Evolutionary conservation across 2,113 vertebrate genomes (phyloP).

Genomic region (Mormoops blainvillei): DNA sequence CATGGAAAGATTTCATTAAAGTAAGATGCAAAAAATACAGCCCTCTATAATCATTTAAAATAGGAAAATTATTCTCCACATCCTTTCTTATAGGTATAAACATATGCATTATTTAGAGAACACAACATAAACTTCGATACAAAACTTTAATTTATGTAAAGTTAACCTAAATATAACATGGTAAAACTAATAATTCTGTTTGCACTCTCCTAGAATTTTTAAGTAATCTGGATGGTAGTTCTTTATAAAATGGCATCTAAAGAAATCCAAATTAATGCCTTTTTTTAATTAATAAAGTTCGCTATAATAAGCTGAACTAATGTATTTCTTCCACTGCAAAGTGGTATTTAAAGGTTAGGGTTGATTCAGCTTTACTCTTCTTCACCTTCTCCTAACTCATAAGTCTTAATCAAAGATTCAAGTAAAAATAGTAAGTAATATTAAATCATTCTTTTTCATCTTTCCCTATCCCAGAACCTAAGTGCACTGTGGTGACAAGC

Average conservation of each 20-base stretch:
- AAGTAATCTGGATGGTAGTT: neutral
- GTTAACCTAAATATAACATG: neutral
- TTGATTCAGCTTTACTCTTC: neutral
- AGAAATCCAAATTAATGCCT: neutral
- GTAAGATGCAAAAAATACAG: slow-evolving; percentile 37
- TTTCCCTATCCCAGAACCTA: neutral
- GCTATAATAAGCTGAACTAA: neutral
- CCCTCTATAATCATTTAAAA: slow-evolving; percentile 31
- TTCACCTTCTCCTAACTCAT: neutral
- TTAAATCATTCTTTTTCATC: neutral
- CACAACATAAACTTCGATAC: neutral
- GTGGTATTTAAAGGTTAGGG: neutral
- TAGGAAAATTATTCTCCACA: neutral
- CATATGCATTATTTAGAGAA: neutral
- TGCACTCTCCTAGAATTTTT: neutral
- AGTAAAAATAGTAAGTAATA: neutral
- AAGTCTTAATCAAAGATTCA: slow-evolving; percentile 10
- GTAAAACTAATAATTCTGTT: neutral
- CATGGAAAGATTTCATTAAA: slow-evolving; percentile 43
- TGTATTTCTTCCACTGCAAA: neutral
- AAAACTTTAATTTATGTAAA: slow-evolving; percentile 9
- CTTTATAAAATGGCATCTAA: neutral
- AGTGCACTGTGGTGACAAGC: neutral
- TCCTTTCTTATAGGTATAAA: slow-evolving; percentile 29
- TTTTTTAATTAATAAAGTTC: neutral